Conservation (phyloP, 2,113 vertebrate genomes). For the Hoplias malabaricus region DNA sequence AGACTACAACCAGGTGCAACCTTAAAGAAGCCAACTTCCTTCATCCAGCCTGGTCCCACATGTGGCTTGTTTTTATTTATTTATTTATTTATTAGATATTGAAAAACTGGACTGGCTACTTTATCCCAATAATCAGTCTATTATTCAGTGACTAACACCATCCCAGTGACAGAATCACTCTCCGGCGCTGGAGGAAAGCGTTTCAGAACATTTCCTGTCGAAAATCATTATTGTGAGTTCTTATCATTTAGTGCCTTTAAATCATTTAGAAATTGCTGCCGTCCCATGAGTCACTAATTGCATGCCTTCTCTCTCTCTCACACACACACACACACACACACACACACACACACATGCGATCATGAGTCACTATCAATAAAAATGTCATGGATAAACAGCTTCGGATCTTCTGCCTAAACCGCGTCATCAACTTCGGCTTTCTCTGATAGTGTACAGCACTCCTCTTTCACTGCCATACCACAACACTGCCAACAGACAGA, state of each 20-base stretch:
- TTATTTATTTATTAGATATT: no score
- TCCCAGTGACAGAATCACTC: neutral
- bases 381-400: neutral
- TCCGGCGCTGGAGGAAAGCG: neutral
- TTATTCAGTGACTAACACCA: no score
- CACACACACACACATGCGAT: neutral
- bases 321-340: neutral
- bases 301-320: no score
- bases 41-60: no score
- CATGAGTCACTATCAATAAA: constrained; percentile 19
- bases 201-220: neutral
- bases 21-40: no score
- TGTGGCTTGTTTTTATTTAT: no score
- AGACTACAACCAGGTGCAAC: no score
- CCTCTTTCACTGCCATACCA: no score
- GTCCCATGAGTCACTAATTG: neutral
- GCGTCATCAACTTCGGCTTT: neutral
- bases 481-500: neutral
- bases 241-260: no score
- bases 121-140: no score
- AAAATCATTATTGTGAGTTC: neutral
- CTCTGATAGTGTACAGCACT: neutral
- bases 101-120: no score
- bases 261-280: constrained; percentile 2
- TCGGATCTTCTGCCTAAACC: neutral